phyloP scores from a whole-genome alignment of 1,140 invertebrate genomes.

The Panagrolaimus sp. region DNA sequence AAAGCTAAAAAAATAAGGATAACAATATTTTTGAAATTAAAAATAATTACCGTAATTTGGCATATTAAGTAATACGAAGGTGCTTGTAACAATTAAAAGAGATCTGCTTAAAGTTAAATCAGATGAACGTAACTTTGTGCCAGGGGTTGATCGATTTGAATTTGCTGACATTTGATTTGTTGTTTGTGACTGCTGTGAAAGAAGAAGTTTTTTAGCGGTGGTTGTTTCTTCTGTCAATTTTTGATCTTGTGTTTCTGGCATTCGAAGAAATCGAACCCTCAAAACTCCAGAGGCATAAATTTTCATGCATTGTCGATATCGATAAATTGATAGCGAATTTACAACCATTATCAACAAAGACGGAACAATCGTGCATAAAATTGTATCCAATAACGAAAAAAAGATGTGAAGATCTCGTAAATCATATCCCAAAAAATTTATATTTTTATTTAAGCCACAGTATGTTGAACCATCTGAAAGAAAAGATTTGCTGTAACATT shows the following conservation, averaged over 20 bases:
- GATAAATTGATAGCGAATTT: conserved; percentile 50
- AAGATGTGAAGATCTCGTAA: conserved; percentile 47
- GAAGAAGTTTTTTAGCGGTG: conserved; percentile 44
- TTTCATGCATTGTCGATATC: conserved; percentile 57
- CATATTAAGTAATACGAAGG: conserved; percentile 56
- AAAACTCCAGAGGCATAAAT: conserved; percentile 55
- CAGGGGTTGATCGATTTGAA: conserved; percentile 29
- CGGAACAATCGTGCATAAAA: conserved; percentile 54
- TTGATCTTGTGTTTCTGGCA: conserved; percentile 28
- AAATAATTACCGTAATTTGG: conserved; percentile 45
- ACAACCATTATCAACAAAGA: conserved; percentile 53
- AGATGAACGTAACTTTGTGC: conserved; percentile 49
- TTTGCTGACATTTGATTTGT: conserved; percentile 42
- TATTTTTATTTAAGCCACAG: conserved; percentile 35
- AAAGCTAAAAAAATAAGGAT: conserved; percentile 20
- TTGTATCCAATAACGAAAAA: conserved; percentile 53
- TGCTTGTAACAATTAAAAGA: conserved; percentile 56
- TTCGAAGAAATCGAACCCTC: conserved; percentile 50
- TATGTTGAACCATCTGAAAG: conserved; percentile 40
- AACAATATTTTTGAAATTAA: neutral
- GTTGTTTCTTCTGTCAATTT: conserved; percentile 42
- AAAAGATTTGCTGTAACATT: too few species aligned
- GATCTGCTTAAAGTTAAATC: conserved; percentile 55
- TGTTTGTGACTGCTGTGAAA: conserved; percentile 37
- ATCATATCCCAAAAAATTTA: conserved; percentile 41